Conservation (phyloP, 2,113 vertebrate genomes). For the Promerops cafer region DNA sequence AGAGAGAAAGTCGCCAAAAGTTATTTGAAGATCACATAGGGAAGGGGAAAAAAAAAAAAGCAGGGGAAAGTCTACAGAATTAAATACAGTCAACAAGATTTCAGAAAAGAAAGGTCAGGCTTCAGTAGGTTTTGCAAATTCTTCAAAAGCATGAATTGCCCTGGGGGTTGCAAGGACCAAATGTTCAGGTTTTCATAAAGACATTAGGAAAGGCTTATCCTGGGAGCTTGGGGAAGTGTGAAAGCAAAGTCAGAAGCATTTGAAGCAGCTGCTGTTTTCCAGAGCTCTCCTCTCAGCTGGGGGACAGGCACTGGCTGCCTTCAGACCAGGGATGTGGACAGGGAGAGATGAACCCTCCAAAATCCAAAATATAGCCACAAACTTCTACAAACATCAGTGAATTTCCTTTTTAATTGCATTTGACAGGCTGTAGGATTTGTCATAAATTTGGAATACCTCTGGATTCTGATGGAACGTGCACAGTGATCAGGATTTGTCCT, state of each 20-base stretch:
- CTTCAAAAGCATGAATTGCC: slow-evolving; percentile 49
- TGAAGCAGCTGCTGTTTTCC: background rate
- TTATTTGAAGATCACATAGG: background rate
- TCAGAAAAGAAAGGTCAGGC: slow-evolving; percentile 19
- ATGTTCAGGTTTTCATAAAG: slow-evolving; percentile 43
- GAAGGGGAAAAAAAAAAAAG: background rate
- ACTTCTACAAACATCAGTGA: background rate
- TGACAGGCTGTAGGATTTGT: background rate
- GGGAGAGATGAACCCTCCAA: background rate
- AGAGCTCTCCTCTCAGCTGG: background rate
- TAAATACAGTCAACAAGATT: slow-evolving; percentile 36
- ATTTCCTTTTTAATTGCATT: background rate
- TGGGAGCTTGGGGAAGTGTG: background rate
- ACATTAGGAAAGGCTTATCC: background rate
- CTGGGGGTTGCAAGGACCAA: slow-evolving; percentile 33
- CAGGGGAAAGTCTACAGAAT: background rate
- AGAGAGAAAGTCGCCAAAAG: background rate
- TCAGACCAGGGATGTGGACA: background rate
- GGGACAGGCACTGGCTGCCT: background rate
- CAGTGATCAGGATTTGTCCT: background rate
- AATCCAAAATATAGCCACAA: background rate
- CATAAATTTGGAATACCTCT: background rate
- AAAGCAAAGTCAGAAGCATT: background rate
- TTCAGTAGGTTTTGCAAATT: slow-evolving; percentile 24
- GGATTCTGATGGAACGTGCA: background rate